These are phyloP conservation scores for Chydorus sphaericus DNA, from an alignment of 2,888 invertebrate species.

Conservation along the genomic window DNA sequence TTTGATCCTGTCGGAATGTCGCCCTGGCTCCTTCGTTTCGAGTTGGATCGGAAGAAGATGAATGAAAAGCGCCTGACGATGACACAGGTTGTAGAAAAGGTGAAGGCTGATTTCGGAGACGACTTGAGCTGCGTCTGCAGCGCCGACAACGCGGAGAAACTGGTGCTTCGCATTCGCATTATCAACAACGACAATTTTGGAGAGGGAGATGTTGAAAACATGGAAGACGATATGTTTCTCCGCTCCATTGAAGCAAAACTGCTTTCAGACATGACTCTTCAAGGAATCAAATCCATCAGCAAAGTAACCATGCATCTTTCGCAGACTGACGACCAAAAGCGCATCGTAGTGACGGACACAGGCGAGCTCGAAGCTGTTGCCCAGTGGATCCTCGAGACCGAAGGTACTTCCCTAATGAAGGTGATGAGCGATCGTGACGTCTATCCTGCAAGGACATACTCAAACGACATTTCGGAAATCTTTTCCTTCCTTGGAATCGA, in stretches of 20 bases:
- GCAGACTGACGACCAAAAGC: conserved; percentile 93
- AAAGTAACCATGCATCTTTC: conserved; percentile 99
- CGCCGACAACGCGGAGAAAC: conserved; percentile 97
- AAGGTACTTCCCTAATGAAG: conserved; percentile 96
- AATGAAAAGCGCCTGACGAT: conserved; percentile 98
- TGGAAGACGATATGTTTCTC: conserved; percentile 99
- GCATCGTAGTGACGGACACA: conserved; percentile 89
- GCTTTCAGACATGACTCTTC: conserved; percentile 96
- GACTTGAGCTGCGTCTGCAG: conserved; percentile 99
- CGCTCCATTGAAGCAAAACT: conserved; percentile 98
- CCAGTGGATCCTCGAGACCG: conserved; percentile 98
- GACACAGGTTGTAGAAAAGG: conserved; percentile 99
- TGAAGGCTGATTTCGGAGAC: conserved; percentile 96
- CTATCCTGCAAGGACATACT: conserved; percentile 90
- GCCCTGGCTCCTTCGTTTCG: conserved; percentile 95
- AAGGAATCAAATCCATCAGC: conserved; percentile 92
- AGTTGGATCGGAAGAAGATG: conserved; percentile 95
- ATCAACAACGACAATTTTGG: conserved; percentile 94
- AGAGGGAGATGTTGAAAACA: conserved; percentile 85
- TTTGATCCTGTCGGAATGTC: conserved; percentile 95
- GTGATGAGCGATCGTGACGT: conserved; percentile 95
- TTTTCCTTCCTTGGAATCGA: conserved; percentile 75
- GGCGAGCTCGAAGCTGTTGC: conserved; percentile 97
- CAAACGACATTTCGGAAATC: conserved; percentile 99
- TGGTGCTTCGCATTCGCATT: conserved; percentile 91